Conservation (phyloP, 2,113 vertebrate genomes). For the Dasypus novemcinctus region DNA sequence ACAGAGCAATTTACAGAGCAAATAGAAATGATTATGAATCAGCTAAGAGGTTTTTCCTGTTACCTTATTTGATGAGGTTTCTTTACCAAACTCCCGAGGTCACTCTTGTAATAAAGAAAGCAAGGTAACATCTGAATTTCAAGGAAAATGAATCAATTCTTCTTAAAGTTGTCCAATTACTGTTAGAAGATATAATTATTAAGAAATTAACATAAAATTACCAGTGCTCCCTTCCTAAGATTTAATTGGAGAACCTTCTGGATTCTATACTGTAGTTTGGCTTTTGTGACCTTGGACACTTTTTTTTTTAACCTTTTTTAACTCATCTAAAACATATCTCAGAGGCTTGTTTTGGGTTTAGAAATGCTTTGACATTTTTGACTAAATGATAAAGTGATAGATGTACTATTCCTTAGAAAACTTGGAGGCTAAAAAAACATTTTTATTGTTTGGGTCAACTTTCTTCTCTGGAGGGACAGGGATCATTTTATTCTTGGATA, state of each 20-base stretch:
- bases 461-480: conserved; percentile 9
- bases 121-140: conserved; percentile 57
- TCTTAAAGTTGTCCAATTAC: conserved; percentile 37
- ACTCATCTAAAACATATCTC: conserved; percentile 1
- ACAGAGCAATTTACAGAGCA: neutral
- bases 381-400: neutral
- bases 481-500: conserved; percentile 30
- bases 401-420: conserved; percentile 39
- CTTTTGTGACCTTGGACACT: neutral
- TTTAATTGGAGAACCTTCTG: neutral
- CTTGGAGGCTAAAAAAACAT: neutral
- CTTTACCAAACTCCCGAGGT: neutral
- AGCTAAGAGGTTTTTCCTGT: neutral
- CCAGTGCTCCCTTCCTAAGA: neutral
- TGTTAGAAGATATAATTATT: conserved; percentile 28
- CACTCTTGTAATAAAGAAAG: conserved; percentile 3
- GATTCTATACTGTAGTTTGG: conserved; percentile 6
- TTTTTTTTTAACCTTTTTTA: conserved; percentile 24
- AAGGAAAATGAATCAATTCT: conserved; percentile 52
- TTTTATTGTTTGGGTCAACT: conserved; percentile 39
- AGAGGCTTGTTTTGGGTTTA: conserved; percentile 43
- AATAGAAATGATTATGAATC: conserved; percentile 12
- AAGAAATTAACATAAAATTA: conserved; percentile 35
- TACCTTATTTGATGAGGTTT: conserved; percentile 51
- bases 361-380: conserved; percentile 45